A percentile compares a stretch with the other conserved stretches of the same genome.
phyloP scores from a whole-genome alignment of 1,140 invertebrate species.

The Trichonephila clavata region DNA sequence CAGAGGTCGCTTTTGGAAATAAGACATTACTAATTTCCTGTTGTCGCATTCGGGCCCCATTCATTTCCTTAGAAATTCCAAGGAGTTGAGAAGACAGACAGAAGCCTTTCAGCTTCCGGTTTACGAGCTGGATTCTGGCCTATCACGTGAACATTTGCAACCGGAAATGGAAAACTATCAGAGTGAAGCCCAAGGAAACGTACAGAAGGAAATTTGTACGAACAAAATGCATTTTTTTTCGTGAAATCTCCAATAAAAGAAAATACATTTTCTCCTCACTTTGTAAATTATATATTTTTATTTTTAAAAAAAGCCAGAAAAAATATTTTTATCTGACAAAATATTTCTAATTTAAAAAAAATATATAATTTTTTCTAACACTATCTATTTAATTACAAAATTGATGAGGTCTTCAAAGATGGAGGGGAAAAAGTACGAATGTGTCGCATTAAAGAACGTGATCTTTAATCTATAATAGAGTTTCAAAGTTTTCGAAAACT shows the following conservation, averaged over 20 bases:
- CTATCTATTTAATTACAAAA: not conserved
- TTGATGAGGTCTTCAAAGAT: not conserved
- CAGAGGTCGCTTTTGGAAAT: not conserved
- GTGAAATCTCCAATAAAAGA: no score
- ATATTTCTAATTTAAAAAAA: not conserved
- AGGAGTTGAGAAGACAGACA: not conserved
- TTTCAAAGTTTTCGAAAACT: not conserved
- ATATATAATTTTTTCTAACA: not conserved
- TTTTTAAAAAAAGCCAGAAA: not conserved
- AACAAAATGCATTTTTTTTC: no score
- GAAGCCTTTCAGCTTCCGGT: not conserved
- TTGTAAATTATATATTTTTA: not conserved
- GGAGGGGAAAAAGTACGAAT: not conserved
- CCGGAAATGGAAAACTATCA: not conserved
- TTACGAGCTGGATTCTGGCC: not conserved
- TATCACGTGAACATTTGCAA: not conserved
- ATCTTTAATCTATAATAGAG: not conserved
- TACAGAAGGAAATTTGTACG: not conserved
- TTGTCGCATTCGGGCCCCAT: not conserved
- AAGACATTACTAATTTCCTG: slow-evolving; percentile 35
- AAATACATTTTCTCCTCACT: not conserved
- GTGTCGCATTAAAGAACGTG: not conserved
- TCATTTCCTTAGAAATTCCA: not conserved
- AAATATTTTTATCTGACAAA: not conserved
- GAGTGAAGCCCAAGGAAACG: not conserved